A percentile compares a stretch with the other conserved stretches of the same genome.
These are phyloP conservation scores for Myioborus melanocephalus DNA, from an alignment of 2,797 vertebrate species.

Conservation along the genomic window DNA sequence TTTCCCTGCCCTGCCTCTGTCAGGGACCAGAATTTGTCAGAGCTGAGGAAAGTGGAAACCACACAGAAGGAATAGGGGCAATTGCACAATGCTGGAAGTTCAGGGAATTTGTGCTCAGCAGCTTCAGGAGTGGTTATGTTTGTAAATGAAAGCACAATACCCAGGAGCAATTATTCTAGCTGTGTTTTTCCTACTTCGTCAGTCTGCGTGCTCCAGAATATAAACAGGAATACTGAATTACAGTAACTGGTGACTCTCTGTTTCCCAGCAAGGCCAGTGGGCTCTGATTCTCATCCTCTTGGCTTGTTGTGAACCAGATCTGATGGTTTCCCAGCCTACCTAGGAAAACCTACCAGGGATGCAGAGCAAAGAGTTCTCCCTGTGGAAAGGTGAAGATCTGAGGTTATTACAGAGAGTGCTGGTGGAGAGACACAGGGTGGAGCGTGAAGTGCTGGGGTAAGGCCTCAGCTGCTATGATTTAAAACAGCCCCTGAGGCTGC, in stretches of 20 bases:
- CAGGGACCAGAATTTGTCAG: background rate
- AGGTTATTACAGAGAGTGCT: background rate
- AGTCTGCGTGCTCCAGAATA: background rate
- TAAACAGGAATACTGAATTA: background rate
- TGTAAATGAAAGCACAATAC: background rate
- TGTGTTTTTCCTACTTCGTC: background rate
- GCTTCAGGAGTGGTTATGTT: background rate
- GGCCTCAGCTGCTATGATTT: slow-evolving; percentile 49
- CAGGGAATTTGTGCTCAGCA: background rate
- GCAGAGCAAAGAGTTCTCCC: background rate
- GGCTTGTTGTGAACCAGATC: background rate
- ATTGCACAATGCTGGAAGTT: background rate
- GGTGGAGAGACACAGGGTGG: background rate
- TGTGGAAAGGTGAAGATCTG: background rate
- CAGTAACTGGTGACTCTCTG: background rate
- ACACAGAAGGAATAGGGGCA: background rate
- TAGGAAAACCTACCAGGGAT: background rate
- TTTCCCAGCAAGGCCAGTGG: slow-evolving; percentile 7
- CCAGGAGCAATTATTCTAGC: slow-evolving; percentile 30
- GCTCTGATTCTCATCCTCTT: background rate
- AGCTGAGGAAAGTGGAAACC: background rate
- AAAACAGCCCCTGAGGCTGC: slow-evolving; percentile 28
- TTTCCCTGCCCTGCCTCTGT: background rate
- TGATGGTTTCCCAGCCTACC: background rate
- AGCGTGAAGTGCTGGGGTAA: background rate